Conservation (phyloP, 1,140 invertebrate genomes). For the Diuraphis noxia region DNA sequence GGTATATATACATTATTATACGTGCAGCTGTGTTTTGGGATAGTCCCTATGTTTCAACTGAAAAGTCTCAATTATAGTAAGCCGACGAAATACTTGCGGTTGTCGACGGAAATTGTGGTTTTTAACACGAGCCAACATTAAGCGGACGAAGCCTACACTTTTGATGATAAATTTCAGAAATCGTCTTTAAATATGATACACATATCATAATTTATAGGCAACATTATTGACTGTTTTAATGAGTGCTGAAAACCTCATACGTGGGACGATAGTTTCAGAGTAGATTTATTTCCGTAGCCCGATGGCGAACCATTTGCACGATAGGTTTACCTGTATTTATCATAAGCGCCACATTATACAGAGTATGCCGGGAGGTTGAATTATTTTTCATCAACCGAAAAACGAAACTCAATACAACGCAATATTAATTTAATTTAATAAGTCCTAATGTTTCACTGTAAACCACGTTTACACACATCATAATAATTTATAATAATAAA, state of each 20-base stretch:
- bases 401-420: not conserved
- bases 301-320: not conserved
- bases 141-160: not conserved
- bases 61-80: not conserved
- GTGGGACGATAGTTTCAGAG: not conserved
- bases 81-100: not conserved
- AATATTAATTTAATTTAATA: not conserved
- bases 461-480: not conserved
- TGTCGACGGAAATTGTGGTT: constrained; percentile 11
- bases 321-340: not conserved
- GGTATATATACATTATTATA: not conserved
- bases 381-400: not conserved
- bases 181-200: not conserved
- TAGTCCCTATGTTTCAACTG: not conserved
- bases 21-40: not conserved
- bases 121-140: not conserved
- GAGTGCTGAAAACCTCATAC: not conserved
- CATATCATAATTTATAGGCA: not conserved
- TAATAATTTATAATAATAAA: not conserved
- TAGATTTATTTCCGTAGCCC: not conserved
- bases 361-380: not conserved
- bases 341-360: not conserved
- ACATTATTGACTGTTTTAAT: not conserved
- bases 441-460: not conserved
- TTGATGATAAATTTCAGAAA: not conserved